Evolutionary conservation across 2,113 vertebrate species (phyloP), one percentile per base, ranked within the genome.

Genomic region (Emberiza fucata): DNA sequence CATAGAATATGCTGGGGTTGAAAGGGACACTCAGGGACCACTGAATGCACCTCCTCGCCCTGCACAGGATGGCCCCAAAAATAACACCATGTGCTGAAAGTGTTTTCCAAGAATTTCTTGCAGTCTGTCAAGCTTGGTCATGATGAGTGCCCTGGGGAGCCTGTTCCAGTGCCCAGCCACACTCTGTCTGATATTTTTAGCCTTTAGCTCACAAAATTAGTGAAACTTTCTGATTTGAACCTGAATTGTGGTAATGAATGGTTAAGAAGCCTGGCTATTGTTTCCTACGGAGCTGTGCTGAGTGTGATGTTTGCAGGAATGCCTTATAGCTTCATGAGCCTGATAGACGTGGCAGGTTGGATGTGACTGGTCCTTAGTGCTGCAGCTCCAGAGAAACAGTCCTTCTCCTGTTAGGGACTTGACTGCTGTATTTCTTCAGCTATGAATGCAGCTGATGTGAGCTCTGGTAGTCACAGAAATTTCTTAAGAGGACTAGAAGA

Each of bases 401-500:
- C 20, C n/a, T n/a, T n/a, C n/a, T n/a, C n/a, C 8, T 27, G 9
- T 27, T 31, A 56, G 45, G 42, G 57, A 15, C 20, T 81, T 68
- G 33, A 8, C 37, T 75, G 16, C 35, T 78, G 9, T 9, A 8
- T 70, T 91, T 81, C 29, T 50, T 63, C 77, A 79, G 8, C 65
- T 53, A 0, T 0, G 0, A 51, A 18, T 44, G 22, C 31, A 68
- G 14, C 5, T n/a, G 19, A 44, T 60, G 17, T 3, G 63, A 53
- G 20, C 40, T 68, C 44, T 60, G n/a, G 22, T 22, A 64, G 72
- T 44, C 44, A 35, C 24, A 85, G 47, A 37, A 31, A 25, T 64
- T 71, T 81, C n/a, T 29, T 16, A 16, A 29, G 8, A 9, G 40
- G 9, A 54, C 29, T 66, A 2, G 40, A 81, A 63, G 20, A 61